Evolutionary conservation across 2,113 vertebrate genomes (phyloP).

Genomic region (Sinocyclocheilus maitianheensis): DNA sequence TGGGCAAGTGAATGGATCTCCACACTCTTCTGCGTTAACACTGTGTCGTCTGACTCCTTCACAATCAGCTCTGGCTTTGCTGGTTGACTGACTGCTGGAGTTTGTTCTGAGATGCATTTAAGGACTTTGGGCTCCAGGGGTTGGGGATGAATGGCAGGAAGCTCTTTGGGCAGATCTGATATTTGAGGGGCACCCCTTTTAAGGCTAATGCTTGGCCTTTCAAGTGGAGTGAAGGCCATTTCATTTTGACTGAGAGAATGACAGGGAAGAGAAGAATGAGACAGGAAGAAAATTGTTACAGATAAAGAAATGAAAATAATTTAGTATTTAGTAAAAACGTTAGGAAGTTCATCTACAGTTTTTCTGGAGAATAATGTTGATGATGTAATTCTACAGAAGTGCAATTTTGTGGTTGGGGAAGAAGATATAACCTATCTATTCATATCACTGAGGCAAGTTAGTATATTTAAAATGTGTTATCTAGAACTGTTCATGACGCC

Average conservation of each 20-base stretch:
- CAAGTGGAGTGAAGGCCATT: constrained; percentile 5
- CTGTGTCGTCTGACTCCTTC: not conserved
- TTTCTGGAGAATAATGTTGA: not conserved
- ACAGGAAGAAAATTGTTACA: constrained; percentile 11
- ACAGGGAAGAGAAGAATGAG: constrained; percentile 18
- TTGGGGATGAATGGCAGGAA: constrained; percentile 26
- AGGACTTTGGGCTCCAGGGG: constrained; percentile 2
- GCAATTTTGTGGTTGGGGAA: not conserved
- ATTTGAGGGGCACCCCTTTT: not conserved
- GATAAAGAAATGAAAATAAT: not conserved
- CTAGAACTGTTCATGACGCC: not conserved
- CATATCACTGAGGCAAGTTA: not conserved
- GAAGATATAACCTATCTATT: constrained; percentile 15
- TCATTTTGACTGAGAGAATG: constrained; percentile 30
- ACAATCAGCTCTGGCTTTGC: not conserved
- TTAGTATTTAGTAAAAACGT: not conserved
- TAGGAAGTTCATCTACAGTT: not conserved
- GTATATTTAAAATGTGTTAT: constrained; percentile 10
- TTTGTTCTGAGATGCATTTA: constrained; percentile 10
- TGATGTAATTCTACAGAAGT: constrained; percentile 18
- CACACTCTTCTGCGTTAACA: not conserved
- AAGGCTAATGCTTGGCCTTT: not conserved
- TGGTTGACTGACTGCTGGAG: constrained; percentile 1
- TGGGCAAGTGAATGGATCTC: constrained; percentile 43
- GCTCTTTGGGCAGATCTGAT: constrained; percentile 1